A percentile compares a stretch with the other conserved stretches of the same genome.
These are phyloP conservation scores for Bombus turneri DNA, from an alignment of 1,140 invertebrate species.

Conservation along the genomic window DNA sequence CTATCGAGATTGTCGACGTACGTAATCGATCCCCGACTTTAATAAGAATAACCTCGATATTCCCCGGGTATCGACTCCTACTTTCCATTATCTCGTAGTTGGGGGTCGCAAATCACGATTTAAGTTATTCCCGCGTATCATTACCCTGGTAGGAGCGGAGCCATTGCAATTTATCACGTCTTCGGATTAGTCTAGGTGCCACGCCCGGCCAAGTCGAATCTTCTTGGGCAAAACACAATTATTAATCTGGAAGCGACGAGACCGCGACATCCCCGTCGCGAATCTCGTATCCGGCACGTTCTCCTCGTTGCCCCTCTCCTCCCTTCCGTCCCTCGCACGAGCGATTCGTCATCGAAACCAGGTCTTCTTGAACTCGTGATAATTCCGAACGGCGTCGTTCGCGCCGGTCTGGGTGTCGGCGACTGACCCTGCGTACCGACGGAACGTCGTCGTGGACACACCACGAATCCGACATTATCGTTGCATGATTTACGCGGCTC, in stretches of 20 bases:
- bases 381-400: constrained; percentile 28
- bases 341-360: constrained; percentile 59
- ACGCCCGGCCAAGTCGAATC: constrained; percentile 15
- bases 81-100: neutral
- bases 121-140: constrained; percentile 31
- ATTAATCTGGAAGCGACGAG: constrained; percentile 35
- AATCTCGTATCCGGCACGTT: constrained; percentile 25
- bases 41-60: neutral
- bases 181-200: neutral
- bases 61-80: too few species aligned
- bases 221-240: constrained; percentile 39
- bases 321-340: neutral
- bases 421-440: constrained; percentile 5
- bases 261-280: neutral
- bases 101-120: neutral
- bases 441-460: constrained; percentile 63
- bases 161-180: constrained; percentile 30
- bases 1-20: neutral
- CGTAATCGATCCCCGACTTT: neutral
- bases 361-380: constrained; percentile 18
- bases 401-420: neutral
- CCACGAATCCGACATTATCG: constrained; percentile 78
- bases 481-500: constrained; percentile 78
- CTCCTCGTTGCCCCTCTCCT: neutral
- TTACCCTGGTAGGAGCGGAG: neutral